Evolutionary conservation across 2,888 invertebrate genomes (phyloP).

Genomic region (Drosophila sordidula): DNA sequence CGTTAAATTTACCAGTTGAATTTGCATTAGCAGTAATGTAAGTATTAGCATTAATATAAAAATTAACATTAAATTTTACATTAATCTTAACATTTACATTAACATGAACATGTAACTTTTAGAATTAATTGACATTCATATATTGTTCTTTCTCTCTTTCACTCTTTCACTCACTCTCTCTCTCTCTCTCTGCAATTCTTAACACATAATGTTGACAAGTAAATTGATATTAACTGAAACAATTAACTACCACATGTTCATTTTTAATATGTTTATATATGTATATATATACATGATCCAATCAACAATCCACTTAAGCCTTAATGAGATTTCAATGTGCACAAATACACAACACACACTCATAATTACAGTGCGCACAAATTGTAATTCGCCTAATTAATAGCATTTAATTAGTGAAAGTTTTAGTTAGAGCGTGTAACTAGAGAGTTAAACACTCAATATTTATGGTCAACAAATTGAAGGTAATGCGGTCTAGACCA

Average conservation of each 20-base stretch:
- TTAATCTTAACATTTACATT: neutral
- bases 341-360: neutral
- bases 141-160: neutral
- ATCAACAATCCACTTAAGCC: constrained; percentile 15
- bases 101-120: neutral
- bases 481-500: constrained; percentile 21
- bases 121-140: neutral
- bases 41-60: neutral
- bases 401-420: constrained; percentile 57
- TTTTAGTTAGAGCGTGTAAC: constrained; percentile 2
- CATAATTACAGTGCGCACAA: constrained; percentile 5
- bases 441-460: constrained; percentile 4
- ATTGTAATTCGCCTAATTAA: constrained; percentile 36
- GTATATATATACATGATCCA: neutral
- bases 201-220: neutral
- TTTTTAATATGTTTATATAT: neutral
- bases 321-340: constrained; percentile 22
- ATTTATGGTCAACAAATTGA: neutral
- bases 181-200: neutral
- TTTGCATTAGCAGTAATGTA: neutral
- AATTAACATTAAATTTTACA: neutral
- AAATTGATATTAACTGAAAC: constrained; percentile 3
- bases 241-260: neutral
- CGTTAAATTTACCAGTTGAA: neutral
- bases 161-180: neutral